Conservation (phyloP, 2,113 vertebrate genomes). For the Lontra canadensis region DNA sequence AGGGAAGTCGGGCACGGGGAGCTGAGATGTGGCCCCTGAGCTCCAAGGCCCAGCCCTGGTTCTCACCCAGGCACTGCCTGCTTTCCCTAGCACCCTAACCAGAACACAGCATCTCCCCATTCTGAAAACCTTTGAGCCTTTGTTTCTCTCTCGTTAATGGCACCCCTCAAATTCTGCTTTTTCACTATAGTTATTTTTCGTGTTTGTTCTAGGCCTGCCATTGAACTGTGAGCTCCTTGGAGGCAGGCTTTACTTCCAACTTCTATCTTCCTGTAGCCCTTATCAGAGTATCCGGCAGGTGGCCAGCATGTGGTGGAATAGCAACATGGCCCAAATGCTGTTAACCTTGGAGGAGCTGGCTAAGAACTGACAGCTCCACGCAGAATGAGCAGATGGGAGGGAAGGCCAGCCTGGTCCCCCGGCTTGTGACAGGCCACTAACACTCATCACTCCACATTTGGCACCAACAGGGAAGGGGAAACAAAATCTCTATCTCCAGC, state of each 20-base stretch:
- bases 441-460: no score
- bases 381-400: background rate
- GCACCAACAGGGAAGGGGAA: background rate
- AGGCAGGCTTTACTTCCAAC: background rate
- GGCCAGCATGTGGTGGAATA: background rate
- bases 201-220: background rate
- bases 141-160: background rate
- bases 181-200: background rate
- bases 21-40: background rate
- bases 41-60: no score
- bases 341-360: background rate
- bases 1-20: background rate
- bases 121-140: background rate
- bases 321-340: background rate
- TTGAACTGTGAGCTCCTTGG: background rate
- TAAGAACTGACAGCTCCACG: background rate
- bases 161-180: background rate
- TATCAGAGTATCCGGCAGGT: rapidly evolving
- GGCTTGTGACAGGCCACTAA: background rate
- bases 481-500: background rate
- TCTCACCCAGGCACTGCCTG: no score
- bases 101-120: background rate
- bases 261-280: background rate
- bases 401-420: background rate
- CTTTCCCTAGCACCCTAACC: no score